phyloP scores from a whole-genome alignment of 2,797 vertebrate species.

The Notamacropus eugenii region DNA sequence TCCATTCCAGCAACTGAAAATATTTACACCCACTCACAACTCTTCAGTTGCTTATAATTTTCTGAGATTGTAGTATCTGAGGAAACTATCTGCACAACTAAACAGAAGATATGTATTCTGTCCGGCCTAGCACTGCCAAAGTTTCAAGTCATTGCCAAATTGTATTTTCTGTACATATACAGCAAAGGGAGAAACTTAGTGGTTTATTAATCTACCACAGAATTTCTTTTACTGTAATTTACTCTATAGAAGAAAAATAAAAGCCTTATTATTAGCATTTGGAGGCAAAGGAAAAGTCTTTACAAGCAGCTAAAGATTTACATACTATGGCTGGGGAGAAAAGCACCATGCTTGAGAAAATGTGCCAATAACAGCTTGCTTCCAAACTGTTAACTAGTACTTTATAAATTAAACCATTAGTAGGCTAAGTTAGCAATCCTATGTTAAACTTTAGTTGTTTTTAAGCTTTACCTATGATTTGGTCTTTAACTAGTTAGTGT shows the following conservation, averaged over 20 bases:
- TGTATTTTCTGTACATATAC: neutral
- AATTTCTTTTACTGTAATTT: neutral
- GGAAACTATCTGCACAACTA: conserved; percentile 2
- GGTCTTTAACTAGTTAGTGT: neutral
- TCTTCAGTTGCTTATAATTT: conserved; percentile 5
- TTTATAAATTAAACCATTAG: conserved; percentile 19
- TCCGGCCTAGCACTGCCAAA: conserved; percentile 32
- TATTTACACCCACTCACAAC: neutral
- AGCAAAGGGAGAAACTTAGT: neutral
- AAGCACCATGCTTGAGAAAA: conserved; percentile 23
- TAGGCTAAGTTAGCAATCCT: neutral
- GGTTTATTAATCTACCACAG: neutral
- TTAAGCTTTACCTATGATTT: neutral
- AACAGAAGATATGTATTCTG: conserved; percentile 20
- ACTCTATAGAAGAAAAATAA: conserved; percentile 4
- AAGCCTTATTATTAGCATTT: neutral
- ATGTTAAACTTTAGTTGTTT: neutral
- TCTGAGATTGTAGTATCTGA: neutral
- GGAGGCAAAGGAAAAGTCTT: conserved; percentile 8
- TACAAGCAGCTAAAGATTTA: conserved; percentile 51
- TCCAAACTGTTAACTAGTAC: conserved; percentile 30
- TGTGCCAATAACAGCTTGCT: conserved; percentile 35
- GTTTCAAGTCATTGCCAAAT: neutral
- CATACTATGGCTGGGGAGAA: neutral
- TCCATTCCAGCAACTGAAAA: conserved; percentile 5